phyloP scores from a whole-genome alignment of 2,888 invertebrate species.

The Drymonia ruficornis region DNA sequence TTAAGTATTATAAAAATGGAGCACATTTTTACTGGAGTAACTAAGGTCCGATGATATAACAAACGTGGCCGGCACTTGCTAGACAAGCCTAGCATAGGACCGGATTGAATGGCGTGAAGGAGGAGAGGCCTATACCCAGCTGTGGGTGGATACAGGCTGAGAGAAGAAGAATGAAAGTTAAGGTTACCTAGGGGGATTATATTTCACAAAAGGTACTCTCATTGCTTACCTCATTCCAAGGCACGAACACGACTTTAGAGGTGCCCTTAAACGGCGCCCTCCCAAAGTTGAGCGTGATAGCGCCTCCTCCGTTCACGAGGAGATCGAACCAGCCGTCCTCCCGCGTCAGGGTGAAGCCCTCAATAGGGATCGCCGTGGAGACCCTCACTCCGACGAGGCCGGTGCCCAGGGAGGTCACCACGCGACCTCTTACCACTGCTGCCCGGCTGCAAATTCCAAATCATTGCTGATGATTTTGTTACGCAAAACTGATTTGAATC shows the following conservation, averaged over 20 bases:
- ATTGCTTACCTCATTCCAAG: conserved; percentile 94
- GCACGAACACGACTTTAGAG: conserved; percentile 94
- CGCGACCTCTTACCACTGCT: conserved; percentile 98
- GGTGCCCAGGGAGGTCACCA: conserved; percentile 95
- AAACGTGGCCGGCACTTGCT: too few species aligned
- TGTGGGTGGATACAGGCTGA: too few species aligned
- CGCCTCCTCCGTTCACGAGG: conserved; percentile 99
- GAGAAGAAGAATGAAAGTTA: neutral
- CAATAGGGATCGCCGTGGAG: conserved; percentile 96
- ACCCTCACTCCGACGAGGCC: conserved; percentile 98
- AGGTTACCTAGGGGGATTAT: neutral
- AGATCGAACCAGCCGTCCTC: conserved; percentile 99
- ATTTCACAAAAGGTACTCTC: neutral
- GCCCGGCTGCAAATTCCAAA: conserved; percentile 90
- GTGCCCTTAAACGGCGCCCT: conserved; percentile 95
- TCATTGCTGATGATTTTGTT: conserved; percentile 11
- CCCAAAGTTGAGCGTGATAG: conserved; percentile 97
- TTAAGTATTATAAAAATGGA: too few species aligned
- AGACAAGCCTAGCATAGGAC: too few species aligned
- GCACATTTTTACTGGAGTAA: too few species aligned
- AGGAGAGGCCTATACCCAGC: too few species aligned
- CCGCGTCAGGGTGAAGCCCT: conserved; percentile 97
- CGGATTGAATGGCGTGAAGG: too few species aligned
- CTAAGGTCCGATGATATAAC: too few species aligned
- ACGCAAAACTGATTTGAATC: neutral